A percentile compares a stretch with the other conserved stretches of the same genome.
Evolutionary conservation across 2,888 invertebrate species (phyloP).

Genomic region (Kuschelorhynchus macadamiae): DNA sequence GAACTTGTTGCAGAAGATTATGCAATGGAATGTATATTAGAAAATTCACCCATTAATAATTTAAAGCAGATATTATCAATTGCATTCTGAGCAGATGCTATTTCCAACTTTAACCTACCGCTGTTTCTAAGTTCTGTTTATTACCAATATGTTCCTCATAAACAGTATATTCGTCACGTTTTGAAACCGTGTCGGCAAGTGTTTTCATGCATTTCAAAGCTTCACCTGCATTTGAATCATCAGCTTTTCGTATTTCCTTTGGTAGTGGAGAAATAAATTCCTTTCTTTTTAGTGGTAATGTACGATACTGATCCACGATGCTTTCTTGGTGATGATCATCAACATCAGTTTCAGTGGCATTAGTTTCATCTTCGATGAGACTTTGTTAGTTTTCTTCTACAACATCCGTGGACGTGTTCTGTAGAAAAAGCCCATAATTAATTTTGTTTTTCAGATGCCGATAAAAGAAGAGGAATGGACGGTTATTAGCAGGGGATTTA

Average conservation of each 20-base stretch:
- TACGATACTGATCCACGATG: not conserved
- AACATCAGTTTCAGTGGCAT: not conserved
- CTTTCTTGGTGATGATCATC: not conserved
- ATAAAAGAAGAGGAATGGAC: not conserved
- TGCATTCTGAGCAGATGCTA: conserved; percentile 1
- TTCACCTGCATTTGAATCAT: conserved; percentile 4
- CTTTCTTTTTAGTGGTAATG: conserved; percentile 1
- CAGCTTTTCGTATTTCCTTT: not conserved
- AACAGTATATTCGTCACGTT: conserved; percentile 1
- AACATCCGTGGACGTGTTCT: not conserved
- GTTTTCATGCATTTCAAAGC: conserved; percentile 2
- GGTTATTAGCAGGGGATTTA: not conserved
- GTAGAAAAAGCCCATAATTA: not conserved
- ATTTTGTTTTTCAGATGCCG: not conserved
- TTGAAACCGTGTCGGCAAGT: not conserved
- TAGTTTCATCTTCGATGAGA: not conserved
- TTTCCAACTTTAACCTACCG: not conserved
- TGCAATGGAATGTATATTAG: not conserved
- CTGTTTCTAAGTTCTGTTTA: conserved; percentile 1
- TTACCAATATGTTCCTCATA: conserved; percentile 6
- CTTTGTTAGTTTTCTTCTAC: not conserved
- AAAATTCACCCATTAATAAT: conserved; percentile 1
- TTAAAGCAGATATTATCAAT: conserved; percentile 4
- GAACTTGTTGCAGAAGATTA: not conserved
- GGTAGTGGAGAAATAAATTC: conserved; percentile 1